These are phyloP conservation scores for Coregonus clupeaformis DNA, from an alignment of 2,113 vertebrate genomes.

Conservation along the genomic window DNA sequence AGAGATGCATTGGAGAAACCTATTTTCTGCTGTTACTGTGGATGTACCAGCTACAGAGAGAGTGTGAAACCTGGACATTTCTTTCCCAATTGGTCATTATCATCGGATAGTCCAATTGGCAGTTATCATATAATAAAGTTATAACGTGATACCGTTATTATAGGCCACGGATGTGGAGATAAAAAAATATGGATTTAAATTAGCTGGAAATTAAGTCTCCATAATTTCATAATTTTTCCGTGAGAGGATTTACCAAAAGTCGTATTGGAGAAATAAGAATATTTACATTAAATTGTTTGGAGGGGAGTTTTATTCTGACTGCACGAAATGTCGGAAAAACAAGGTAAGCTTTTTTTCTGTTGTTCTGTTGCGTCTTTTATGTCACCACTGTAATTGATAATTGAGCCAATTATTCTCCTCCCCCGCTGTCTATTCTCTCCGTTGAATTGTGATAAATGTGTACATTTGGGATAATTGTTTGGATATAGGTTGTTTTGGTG, in stretches of 20 bases:
- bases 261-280: constrained; percentile 30
- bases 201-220: constrained; percentile 52
- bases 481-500: neutral
- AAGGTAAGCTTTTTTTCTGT: constrained; percentile 65
- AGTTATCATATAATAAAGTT: constrained; percentile 12
- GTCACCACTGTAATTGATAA: constrained; percentile 12
- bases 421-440: neutral
- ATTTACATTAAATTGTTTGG: constrained; percentile 14
- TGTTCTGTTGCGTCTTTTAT: constrained; percentile 2
- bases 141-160: neutral
- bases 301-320: constrained; percentile 31
- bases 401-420: constrained; percentile 9
- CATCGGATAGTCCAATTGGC: neutral
- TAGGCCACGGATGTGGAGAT: constrained; percentile 32
- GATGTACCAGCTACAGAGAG: constrained; percentile 22
- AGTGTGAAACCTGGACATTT: neutral
- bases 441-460: constrained; percentile 1
- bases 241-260: constrained; percentile 28
- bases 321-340: constrained; percentile 75
- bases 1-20: constrained; percentile 63
- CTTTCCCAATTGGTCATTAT: neutral
- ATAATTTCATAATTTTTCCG: constrained; percentile 15
- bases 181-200: constrained; percentile 58
- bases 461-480: neutral
- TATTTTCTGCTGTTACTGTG: constrained; percentile 45